These are phyloP conservation scores for Mesocentrotus franciscanus DNA, from an alignment of 53 echinoderm and acorn worm species.

Conservation along the genomic window DNA sequence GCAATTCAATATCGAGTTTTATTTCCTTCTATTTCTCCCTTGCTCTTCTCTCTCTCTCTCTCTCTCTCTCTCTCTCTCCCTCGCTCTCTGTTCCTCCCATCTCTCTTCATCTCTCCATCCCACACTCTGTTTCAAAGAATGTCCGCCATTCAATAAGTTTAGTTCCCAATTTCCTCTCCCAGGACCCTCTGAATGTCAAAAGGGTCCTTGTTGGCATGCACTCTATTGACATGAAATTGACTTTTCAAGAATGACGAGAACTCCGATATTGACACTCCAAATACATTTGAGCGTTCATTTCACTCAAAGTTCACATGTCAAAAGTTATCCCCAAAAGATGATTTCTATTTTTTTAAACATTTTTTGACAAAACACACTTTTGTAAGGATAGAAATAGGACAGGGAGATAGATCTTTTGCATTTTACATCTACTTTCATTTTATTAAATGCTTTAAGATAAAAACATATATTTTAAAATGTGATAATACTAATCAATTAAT, in stretches of 20 bases:
- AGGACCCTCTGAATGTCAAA: constrained; percentile 34
- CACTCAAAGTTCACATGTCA: constrained; percentile 35
- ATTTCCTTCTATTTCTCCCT: neutral
- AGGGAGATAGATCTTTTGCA: neutral
- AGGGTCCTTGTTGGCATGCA: constrained; percentile 31
- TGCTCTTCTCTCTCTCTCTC: neutral
- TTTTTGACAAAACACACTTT: neutral
- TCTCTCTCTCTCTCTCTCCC: constrained; percentile 1
- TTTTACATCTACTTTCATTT: neutral
- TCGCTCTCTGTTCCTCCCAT: constrained; percentile 9
- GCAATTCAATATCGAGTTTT: neutral
- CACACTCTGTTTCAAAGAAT: constrained; percentile 6
- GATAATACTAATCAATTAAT: too few species aligned
- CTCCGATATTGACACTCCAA: constrained; percentile 44
- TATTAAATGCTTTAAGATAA: constrained; percentile 10
- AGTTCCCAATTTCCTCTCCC: constrained; percentile 55
- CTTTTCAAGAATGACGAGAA: constrained; percentile 55
- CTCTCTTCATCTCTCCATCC: neutral
- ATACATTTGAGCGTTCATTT: constrained; percentile 34
- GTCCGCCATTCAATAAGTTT: constrained; percentile 38
- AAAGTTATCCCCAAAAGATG: neutral
- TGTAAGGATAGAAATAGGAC: neutral
- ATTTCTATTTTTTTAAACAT: neutral
- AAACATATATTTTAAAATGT: neutral
- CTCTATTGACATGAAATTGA: constrained; percentile 60